Evolutionary conservation across 2,113 vertebrate species (phyloP).

Genomic region (Lipophrys pholis): DNA sequence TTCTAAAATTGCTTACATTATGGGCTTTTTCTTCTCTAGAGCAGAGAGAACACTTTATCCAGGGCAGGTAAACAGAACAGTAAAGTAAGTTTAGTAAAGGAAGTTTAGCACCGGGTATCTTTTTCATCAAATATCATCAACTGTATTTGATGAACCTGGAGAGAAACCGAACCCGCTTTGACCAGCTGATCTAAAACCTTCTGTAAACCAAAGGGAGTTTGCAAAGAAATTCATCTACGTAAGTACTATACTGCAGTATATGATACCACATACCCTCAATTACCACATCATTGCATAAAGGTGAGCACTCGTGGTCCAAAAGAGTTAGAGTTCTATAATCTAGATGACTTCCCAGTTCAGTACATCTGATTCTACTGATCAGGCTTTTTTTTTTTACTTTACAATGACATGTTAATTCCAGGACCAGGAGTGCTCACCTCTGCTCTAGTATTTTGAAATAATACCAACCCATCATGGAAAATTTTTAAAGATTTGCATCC

Average conservation of each 20-base stretch:
- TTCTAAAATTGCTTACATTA: slow-evolving; percentile 42
- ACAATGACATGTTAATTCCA: too few species aligned
- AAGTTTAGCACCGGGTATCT: background rate
- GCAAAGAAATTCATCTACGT: background rate
- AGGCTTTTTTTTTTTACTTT: too few species aligned
- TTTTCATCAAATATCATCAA: background rate
- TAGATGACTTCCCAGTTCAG: too few species aligned
- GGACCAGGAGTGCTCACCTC: too few species aligned
- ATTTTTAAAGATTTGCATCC: background rate
- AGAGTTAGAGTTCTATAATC: too few species aligned
- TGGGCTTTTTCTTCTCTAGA: slow-evolving; percentile 10
- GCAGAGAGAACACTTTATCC: slow-evolving; percentile 16
- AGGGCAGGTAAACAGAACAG: background rate
- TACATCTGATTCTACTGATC: too few species aligned
- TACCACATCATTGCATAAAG: too few species aligned
- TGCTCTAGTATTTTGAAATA: too few species aligned
- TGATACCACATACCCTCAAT: too few species aligned
- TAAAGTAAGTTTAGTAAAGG: slow-evolving; percentile 1
- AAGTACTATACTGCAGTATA: too few species aligned
- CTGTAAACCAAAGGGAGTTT: background rate
- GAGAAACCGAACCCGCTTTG: background rate
- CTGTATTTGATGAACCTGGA: slow-evolving; percentile 3
- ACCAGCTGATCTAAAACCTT: background rate
- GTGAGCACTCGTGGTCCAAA: too few species aligned
- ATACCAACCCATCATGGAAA: too few species aligned